Evolutionary conservation across 2,888 invertebrate species (phyloP), one percentile per base, ranked within the genome.

Genomic region (Hemithea aestivaria): DNA sequence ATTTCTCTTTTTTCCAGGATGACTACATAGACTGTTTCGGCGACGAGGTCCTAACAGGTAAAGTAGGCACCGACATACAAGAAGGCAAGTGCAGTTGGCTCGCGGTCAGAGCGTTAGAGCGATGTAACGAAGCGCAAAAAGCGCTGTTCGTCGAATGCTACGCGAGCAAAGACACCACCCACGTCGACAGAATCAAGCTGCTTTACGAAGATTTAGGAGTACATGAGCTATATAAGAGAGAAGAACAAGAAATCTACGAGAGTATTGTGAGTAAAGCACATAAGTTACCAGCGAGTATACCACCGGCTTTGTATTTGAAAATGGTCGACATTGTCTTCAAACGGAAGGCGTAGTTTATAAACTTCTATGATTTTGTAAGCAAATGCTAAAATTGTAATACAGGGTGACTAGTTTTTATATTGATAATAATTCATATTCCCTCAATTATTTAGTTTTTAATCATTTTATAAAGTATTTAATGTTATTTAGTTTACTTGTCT

Each of bases 21-120:
- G 96, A 96, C 69, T 95, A 90, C 71, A 77, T 95, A 24, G 96
- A 97, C 68, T 95, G 94, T 62, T 98, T 92, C 70, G 96, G 96
- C 0, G 91, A 95, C 91, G 66, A 62, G 36, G 35, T 46, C 1
- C 16, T 66, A 1, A 67, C 62, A 1, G 69, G 69, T 0, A 72
- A 73, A 48, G 53, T 45, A 0, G 70, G 73, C 1, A 72, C 67
- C 1, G 74, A 76, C 40, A 78, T 79, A 2, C 72, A 73, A 41
- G 95, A 96, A 62, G 96, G 96, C 23, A 98, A 98, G 76, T 98
- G 97, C 70, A 91, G 95, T 0, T 98, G 98, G 98, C 79, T 96
- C 26, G 91, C 94, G 0, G 94, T 96, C 2, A 57, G 51, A 24
- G 65, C 66, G 10, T 33, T 21, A 90, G 92, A 29, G 94, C 96